Evolutionary conservation across 1,140 invertebrate species (phyloP).

Genomic region (Anastrepha obliqua): DNA sequence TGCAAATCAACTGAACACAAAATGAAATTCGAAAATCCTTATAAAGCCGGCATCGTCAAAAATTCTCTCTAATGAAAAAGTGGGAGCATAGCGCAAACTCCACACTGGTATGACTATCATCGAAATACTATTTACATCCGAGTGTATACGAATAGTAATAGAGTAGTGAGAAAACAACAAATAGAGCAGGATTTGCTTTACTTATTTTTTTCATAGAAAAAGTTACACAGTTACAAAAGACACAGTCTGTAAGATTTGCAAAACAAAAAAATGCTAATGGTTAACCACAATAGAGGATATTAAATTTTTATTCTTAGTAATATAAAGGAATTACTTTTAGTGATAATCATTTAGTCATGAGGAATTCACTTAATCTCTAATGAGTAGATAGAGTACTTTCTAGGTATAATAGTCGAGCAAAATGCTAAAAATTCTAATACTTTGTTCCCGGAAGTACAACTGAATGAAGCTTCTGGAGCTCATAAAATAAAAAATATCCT

Average conservation of each 20-base stretch:
- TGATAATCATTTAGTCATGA: no score
- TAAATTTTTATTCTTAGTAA: no score
- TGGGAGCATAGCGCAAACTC: neutral
- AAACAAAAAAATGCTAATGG: neutral
- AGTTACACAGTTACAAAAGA: no score
- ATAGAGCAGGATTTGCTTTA: neutral
- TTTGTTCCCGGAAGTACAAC: no score
- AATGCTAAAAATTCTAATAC: no score
- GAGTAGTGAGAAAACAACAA: neutral
- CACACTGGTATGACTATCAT: neutral
- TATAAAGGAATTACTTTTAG: no score
- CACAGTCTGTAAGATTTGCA: neutral
- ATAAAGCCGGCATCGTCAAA: neutral
- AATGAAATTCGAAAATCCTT: slow-evolving; percentile 26
- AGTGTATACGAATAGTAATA: neutral
- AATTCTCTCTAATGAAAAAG: neutral
- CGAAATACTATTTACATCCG: neutral
- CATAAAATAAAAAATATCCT: no score
- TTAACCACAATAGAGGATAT: neutral
- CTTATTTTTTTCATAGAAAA: neutral
- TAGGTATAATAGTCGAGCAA: no score
- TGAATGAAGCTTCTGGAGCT: no score
- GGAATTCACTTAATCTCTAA: no score
- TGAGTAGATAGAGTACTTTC: no score
- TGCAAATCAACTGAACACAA: slow-evolving; percentile 1